These are phyloP conservation scores for Cyanistes caeruleus DNA, from an alignment of 2,113 vertebrate species.

Conservation along the genomic window DNA sequence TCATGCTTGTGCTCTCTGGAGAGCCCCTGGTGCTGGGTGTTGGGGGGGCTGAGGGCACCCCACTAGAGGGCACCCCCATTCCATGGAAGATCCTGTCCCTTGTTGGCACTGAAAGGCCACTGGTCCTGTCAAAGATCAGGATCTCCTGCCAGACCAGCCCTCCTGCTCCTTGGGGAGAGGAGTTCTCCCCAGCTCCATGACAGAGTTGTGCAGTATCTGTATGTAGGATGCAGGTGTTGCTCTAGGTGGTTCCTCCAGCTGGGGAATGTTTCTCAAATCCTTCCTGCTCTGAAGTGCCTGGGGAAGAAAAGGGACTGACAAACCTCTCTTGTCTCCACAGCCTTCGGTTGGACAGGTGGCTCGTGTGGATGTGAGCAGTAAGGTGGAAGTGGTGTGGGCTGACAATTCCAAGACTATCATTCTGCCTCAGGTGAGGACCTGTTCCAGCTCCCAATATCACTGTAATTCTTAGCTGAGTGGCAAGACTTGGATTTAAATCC, in stretches of 20 bases:
- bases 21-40: background rate
- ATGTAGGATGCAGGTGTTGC: background rate
- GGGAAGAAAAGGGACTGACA: background rate
- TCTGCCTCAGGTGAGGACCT: constrained; percentile 88
- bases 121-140: background rate
- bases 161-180: background rate
- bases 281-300: background rate
- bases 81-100: background rate
- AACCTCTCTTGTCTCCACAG: constrained; percentile 66
- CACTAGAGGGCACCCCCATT: constrained; percentile 51
- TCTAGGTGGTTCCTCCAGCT: background rate
- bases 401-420: constrained; percentile 95
- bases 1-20: background rate
- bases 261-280: background rate
- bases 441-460: background rate
- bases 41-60: background rate
- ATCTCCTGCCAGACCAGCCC: background rate
- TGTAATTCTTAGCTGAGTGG: background rate
- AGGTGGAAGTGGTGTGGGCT: constrained; percentile 98
- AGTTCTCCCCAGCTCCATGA: background rate
- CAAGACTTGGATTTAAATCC: background rate
- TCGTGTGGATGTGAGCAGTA: constrained; percentile 94
- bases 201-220: background rate
- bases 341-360: constrained; percentile 94
- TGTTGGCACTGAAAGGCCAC: background rate